Evolutionary conservation across 2,888 invertebrate species (phyloP), one percentile per base, ranked within the genome.

Genomic region (Mechanitis messenoides): DNA sequence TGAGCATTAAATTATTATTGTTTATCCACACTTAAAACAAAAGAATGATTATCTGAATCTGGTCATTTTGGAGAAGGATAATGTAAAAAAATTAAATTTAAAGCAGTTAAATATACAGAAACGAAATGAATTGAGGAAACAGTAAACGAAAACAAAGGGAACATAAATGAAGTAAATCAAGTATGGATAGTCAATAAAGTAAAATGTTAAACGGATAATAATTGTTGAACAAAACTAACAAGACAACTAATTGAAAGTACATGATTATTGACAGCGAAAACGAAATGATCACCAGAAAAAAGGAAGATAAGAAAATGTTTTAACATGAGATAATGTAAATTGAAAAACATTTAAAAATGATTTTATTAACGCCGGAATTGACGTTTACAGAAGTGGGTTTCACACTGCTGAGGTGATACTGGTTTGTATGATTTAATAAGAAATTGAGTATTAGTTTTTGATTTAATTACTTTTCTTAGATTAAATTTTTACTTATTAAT

Each of bases 251-350:
- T 50, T 61, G 46, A 47, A 58, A 58, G 54, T 50, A 53, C 53
- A 50, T 35, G 53, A 56, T 38, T 59, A 58, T 56, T 58, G 62
- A 58, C 62, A 59, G 58, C 42, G 42, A 11, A 55, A 33, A 38
- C 53, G 42, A 56, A 61, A 58, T 60, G 50, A 50, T 50, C 50
- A 31, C 31, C 7, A 6, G 7, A 50, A 59, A 61, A 63, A 61
- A 58, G 63, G 60, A 53, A 59, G 53, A 54, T 45, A 46, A 35
- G 58, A 59, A 63, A 59, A 60, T 53, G 57, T 50, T 58, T 46
- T 53, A 58, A 59, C 57, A 58, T 72, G 68, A 72, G 67, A 71
- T 71, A 71, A 69, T 69, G 70, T 70, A 61, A 69, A 71, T 71
- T 69, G 72, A 58, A 63, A 56, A 66, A 59, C 68, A 65, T 70